Percentiles rank a stretch among this genome's conserved stretches.
Evolutionary conservation across 2,888 invertebrate genomes (phyloP).

Genomic region (Siphlonurus alternatus): DNA sequence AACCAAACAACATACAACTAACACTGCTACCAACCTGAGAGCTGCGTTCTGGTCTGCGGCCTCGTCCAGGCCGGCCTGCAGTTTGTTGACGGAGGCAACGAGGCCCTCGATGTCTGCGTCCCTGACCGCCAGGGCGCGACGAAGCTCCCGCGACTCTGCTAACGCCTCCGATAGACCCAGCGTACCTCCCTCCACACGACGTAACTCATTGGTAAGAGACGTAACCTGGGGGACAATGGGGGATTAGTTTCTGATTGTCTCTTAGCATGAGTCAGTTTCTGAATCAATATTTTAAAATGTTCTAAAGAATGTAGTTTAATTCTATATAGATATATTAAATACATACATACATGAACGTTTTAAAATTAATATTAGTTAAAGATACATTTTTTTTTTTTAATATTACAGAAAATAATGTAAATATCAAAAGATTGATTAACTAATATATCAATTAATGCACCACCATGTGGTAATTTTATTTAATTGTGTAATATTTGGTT

Average conservation of each 20-base stretch:
- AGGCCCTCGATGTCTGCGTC: not conserved
- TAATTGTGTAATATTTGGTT: too few relatives aligned
- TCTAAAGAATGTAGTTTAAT: too few relatives aligned
- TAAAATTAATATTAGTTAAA: too few relatives aligned
- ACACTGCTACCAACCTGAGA: not conserved
- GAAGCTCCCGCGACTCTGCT: not conserved
- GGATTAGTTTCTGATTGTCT: too few relatives aligned
- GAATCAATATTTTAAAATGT: not conserved
- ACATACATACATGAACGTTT: too few relatives aligned
- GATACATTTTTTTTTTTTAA: too few relatives aligned
- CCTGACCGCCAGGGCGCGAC: not conserved
- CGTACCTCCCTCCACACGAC: not conserved
- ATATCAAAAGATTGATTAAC: too few relatives aligned
- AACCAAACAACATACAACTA: not conserved
- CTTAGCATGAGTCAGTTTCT: too few relatives aligned
- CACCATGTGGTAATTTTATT: too few relatives aligned
- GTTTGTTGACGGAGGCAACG: not conserved
- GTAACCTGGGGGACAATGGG: not conserved
- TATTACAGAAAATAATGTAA: too few relatives aligned
- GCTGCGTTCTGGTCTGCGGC: not conserved
- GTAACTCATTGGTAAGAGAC: not conserved
- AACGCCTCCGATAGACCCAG: not conserved
- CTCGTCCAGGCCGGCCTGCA: not conserved
- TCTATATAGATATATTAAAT: too few relatives aligned
- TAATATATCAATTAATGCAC: too few relatives aligned